Percentiles rank a stretch among this genome's conserved stretches.
These are phyloP conservation scores for Drosophila pruinosa DNA, from an alignment of 1,140 invertebrate species.

Conservation along the genomic window DNA sequence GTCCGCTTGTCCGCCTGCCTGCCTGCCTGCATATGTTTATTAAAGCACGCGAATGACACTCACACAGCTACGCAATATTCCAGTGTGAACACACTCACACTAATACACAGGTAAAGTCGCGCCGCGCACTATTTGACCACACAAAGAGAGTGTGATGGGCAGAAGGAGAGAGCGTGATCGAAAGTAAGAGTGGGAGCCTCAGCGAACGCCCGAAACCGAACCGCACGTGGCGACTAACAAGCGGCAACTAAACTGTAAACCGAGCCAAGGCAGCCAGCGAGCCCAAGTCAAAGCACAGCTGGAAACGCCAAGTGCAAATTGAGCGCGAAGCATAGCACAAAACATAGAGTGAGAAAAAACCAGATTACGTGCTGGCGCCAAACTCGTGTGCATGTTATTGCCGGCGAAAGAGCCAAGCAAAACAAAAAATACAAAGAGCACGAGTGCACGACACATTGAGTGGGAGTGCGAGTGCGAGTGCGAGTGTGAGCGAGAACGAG, in stretches of 20 bases:
- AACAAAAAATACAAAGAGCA: slow-evolving; percentile 44
- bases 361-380: slow-evolving; percentile 22
- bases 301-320: slow-evolving; percentile 38
- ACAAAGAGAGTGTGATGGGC: slow-evolving; percentile 1
- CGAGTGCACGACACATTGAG: background rate
- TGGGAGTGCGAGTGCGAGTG: background rate
- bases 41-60: slow-evolving; percentile 46
- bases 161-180: background rate
- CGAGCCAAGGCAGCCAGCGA: slow-evolving; percentile 24
- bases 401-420: slow-evolving; percentile 70
- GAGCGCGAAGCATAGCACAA: slow-evolving; percentile 31
- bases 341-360: slow-evolving; percentile 38
- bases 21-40: slow-evolving; percentile 25
- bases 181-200: slow-evolving; percentile 1
- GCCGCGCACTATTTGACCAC: slow-evolving; percentile 30
- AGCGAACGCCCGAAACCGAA: slow-evolving; percentile 49
- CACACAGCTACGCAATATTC: slow-evolving; percentile 22
- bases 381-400: slow-evolving; percentile 36
- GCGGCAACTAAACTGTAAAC: slow-evolving; percentile 64
- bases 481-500: background rate
- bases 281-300: slow-evolving; percentile 41
- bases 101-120: slow-evolving; percentile 15
- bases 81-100: slow-evolving; percentile 18
- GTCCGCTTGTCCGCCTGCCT: background rate
- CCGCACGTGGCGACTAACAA: slow-evolving; percentile 71